These are phyloP conservation scores for Numida meleagris DNA, from an alignment of 2,113 vertebrate genomes.

Conservation along the genomic window DNA sequence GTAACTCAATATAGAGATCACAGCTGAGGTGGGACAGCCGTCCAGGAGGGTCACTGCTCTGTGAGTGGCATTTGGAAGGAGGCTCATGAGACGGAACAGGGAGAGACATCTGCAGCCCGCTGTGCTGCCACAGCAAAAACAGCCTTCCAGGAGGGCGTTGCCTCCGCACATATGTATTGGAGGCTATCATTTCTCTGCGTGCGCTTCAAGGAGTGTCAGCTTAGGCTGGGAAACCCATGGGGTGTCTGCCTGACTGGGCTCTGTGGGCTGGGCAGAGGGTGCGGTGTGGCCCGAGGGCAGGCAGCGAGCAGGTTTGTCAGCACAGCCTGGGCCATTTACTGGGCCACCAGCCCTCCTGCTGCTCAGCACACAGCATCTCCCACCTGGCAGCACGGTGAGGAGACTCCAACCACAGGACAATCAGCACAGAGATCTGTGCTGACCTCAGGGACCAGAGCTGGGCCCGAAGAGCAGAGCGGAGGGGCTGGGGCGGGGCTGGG, in stretches of 20 bases:
- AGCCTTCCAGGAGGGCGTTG: neutral
- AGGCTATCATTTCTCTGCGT: neutral
- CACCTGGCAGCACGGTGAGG: neutral
- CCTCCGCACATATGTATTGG: fast-evolving
- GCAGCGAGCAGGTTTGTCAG: no score
- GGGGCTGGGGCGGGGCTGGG: neutral
- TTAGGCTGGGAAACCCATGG: neutral
- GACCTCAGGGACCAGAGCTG: neutral
- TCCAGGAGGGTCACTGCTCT: no score
- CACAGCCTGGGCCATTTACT: neutral
- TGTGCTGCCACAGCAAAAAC: neutral
- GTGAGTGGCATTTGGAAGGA: neutral
- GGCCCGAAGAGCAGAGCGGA: neutral
- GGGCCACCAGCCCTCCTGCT: neutral
- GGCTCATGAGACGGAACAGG: fast-evolving
- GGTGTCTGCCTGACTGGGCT: neutral
- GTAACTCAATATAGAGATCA: fast-evolving
- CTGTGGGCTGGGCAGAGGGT: neutral
- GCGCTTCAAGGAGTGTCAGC: neutral
- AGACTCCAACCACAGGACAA: no score
- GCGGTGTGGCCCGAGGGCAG: neutral
- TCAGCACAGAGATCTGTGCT: neutral
- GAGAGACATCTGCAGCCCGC: fast-evolving
- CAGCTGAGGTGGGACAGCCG: neutral
- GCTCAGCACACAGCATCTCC: neutral